Conservation (phyloP, 2,113 vertebrate species). For the human (Homo sapiens) region GRCh38 chr14:87271001-87271500, state of each 20-base stretch:
- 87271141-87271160: neutral
- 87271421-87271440: neutral
- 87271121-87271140: neutral
- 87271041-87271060: neutral
- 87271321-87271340: neutral
- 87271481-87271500: neutral
- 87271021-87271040: too few relatives aligned
- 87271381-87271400: neutral
- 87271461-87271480: neutral
- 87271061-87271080: neutral
- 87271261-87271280: neutral
- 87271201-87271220: neutral
- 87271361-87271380: neutral
- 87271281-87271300: neutral
- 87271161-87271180: neutral
- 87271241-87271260: neutral
- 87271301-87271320: neutral
- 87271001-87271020: neutral
- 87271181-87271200: neutral
- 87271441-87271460: neutral
- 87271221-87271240: neutral
- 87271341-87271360: neutral
- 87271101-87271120: neutral
- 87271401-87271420: neutral
- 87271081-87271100: neutral